Percentiles rank a stretch among this genome's conserved stretches.
Conservation (phyloP, 2,888 invertebrate species). For the Lasioglossum morio region DNA sequence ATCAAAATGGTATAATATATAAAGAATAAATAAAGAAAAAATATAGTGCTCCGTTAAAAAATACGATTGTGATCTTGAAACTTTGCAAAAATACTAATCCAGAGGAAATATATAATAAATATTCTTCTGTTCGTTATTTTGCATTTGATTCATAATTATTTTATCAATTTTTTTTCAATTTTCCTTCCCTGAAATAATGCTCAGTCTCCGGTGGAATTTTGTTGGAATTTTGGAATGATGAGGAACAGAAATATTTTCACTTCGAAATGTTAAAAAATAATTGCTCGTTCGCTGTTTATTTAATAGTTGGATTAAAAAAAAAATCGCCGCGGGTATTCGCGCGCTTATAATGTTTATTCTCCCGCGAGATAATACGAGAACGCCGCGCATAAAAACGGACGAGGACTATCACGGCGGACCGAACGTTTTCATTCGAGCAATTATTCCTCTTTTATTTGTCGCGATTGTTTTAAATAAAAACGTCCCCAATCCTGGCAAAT, state of each 20-base stretch:
- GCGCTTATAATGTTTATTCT: not conserved
- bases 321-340: not conserved
- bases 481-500: not conserved
- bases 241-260: not conserved
- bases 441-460: not conserved
- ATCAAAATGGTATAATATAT: not conserved
- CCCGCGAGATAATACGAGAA: not conserved
- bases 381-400: not conserved
- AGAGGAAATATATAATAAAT: too few species aligned
- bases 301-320: too few species aligned
- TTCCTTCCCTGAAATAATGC: not conserved
- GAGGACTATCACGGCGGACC: not conserved
- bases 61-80: not conserved
- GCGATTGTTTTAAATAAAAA: conserved; percentile 12
- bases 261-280: not conserved
- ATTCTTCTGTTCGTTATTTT: not conserved
- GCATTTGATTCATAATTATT: not conserved
- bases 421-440: not conserved
- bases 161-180: not conserved
- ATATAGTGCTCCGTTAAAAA: not conserved
- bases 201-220: too few species aligned
- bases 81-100: not conserved
- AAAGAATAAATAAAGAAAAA: not conserved
- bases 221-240: too few species aligned
- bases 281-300: not conserved